Conservation (phyloP, 23 tunicate species). For the Ciona savignyi region DNA sequence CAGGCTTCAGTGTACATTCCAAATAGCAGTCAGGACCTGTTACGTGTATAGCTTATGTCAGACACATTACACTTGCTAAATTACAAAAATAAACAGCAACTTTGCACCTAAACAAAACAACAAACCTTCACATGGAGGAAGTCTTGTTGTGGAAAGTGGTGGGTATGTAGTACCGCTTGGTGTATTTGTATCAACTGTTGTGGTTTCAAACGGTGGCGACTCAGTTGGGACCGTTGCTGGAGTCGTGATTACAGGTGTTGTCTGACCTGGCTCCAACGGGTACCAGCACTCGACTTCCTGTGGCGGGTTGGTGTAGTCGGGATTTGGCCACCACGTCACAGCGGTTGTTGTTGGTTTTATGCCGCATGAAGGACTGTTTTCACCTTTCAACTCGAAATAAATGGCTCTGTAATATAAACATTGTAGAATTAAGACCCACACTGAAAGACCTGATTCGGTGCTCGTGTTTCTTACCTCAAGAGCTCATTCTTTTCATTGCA, state of each 20-base stretch:
- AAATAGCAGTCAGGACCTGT: slow-evolving; percentile 20
- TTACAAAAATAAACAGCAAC: too few relatives aligned
- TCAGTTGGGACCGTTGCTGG: slow-evolving; percentile 13
- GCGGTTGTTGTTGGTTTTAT: slow-evolving; percentile 41
- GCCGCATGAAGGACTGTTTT: slow-evolving; percentile 42
- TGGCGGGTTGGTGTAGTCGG: slow-evolving; percentile 34
- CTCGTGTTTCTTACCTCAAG: slow-evolving; percentile 43
- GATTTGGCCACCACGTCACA: slow-evolving; percentile 71
- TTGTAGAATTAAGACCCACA: too few relatives aligned
- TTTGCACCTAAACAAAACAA: too few relatives aligned
- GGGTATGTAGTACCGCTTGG: slow-evolving; percentile 5
- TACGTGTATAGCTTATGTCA: too few relatives aligned
- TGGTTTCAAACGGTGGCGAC: slow-evolving; percentile 3
- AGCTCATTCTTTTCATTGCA: slow-evolving; percentile 40
- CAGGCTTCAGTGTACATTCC: background rate
- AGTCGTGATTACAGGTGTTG: slow-evolving; percentile 16
- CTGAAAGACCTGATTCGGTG: too few relatives aligned
- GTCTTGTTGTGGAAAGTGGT: too few relatives aligned
- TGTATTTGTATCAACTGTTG: background rate
- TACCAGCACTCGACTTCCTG: slow-evolving; percentile 31
- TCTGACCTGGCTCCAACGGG: slow-evolving; percentile 6
- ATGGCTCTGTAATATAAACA: slow-evolving; percentile 62
- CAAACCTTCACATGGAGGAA: too few relatives aligned
- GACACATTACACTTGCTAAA: too few relatives aligned
- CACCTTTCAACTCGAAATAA: slow-evolving; percentile 30